Evolutionary conservation across 1,140 invertebrate genomes (phyloP).

Genomic region (Drosophila persimilis): DNA sequence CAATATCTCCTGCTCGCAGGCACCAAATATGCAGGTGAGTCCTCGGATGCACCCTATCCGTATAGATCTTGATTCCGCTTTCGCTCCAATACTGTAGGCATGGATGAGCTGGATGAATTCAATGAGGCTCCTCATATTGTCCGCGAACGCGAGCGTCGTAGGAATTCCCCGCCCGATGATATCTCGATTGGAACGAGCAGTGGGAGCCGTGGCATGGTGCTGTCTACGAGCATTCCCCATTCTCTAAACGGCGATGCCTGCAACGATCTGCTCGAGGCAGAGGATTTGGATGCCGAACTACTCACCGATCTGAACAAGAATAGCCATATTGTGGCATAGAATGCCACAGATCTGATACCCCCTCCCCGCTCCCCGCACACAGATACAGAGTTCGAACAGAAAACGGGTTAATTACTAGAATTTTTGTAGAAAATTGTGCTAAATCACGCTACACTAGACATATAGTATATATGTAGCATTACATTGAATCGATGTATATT

Average conservation of each 20-base stretch:
- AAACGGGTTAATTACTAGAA: slow-evolving; percentile 70
- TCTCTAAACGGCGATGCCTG: slow-evolving; percentile 73
- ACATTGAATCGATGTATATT: slow-evolving; percentile 29
- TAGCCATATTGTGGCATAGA: slow-evolving; percentile 82
- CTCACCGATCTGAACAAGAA: slow-evolving; percentile 82
- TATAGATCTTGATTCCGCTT: background rate
- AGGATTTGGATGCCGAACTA: slow-evolving; percentile 74
- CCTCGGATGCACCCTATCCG: background rate
- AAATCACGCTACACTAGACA: slow-evolving; percentile 39
- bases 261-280: slow-evolving; percentile 72
- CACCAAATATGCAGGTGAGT: slow-evolving; percentile 85
- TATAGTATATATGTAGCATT: slow-evolving; percentile 15
- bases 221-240: slow-evolving; percentile 72
- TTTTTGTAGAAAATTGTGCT: slow-evolving; percentile 72
- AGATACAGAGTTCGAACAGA: slow-evolving; percentile 14
- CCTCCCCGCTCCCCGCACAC: no score
- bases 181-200: slow-evolving; percentile 57
- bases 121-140: slow-evolving; percentile 93
- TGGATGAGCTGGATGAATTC: slow-evolving; percentile 94
- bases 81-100: slow-evolving; percentile 80
- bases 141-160: slow-evolving; percentile 72
- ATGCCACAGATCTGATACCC: background rate
- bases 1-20: slow-evolving; percentile 93
- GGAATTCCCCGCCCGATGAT: slow-evolving; percentile 71
- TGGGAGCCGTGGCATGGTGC: slow-evolving; percentile 58